phyloP scores from a whole-genome alignment of 2,113 vertebrate genomes.

The Ploceus nigricollis region DNA sequence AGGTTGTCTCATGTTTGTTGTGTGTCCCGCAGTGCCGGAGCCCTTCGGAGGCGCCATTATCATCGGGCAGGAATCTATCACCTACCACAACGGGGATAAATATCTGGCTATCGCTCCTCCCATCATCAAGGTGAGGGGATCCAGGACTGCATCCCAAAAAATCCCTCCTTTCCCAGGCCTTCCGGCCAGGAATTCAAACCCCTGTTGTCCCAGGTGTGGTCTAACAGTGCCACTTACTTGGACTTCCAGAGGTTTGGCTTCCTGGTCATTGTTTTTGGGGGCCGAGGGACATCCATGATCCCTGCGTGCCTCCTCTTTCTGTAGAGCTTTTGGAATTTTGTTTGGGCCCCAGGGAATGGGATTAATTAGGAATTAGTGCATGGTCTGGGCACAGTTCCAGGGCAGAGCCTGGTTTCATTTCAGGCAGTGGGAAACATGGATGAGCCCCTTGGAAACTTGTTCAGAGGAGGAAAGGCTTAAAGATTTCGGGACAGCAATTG shows the following conservation, averaged over 20 bases:
- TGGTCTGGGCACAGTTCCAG: neutral
- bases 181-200: neutral
- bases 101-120: conserved; percentile 96
- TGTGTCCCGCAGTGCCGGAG: conserved; percentile 82
- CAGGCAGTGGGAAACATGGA: neutral
- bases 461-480: neutral
- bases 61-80: conserved; percentile 98
- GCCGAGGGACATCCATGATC: neutral
- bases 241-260: neutral
- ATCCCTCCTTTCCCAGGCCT: neutral
- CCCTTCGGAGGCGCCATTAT: conserved; percentile 98
- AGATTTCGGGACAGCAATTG: neutral
- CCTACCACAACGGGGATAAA: conserved; percentile 98
- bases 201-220: neutral
- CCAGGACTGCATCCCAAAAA: fast-evolving
- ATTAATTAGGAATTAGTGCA: neutral
- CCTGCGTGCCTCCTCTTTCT: neutral
- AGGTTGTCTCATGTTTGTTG: neutral
- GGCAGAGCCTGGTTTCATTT: neutral
- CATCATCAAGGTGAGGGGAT: conserved; percentile 88
- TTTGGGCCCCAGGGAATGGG: neutral
- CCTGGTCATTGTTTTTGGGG: neutral
- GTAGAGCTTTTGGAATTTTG: neutral
- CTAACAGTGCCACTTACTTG: neutral
- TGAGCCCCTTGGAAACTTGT: neutral